Conservation (phyloP, 2,888 invertebrate genomes). For the Stenodera caucasica region DNA sequence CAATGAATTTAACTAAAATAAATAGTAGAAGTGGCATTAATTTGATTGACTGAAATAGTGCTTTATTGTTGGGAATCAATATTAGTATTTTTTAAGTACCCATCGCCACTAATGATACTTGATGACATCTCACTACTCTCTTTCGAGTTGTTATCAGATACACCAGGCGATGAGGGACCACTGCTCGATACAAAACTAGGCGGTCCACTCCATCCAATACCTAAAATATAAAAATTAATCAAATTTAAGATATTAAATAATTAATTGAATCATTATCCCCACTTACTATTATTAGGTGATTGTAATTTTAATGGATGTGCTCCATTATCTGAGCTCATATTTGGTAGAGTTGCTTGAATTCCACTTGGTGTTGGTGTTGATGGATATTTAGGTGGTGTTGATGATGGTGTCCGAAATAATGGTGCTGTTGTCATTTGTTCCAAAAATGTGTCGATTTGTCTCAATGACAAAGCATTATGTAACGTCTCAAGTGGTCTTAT, state of each 20-base stretch:
- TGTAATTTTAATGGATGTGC: slow-evolving; percentile 53
- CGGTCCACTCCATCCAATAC: slow-evolving; percentile 79
- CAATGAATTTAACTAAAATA: background rate
- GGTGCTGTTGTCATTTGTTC: slow-evolving; percentile 81
- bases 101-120: slow-evolving; percentile 66
- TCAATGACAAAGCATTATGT: slow-evolving; percentile 93
- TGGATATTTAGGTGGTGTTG: slow-evolving; percentile 69
- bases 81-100: slow-evolving; percentile 53
- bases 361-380: slow-evolving; percentile 58
- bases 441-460: slow-evolving; percentile 87
- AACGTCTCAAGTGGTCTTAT: slow-evolving; percentile 96
- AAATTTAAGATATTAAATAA: background rate
- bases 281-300: slow-evolving; percentile 60
- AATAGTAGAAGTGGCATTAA: background rate
- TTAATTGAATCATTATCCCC: slow-evolving; percentile 12
- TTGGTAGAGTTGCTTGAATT: slow-evolving; percentile 41
- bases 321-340: slow-evolving; percentile 36
- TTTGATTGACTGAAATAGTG: background rate
- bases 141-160: slow-evolving; percentile 63
- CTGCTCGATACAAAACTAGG: slow-evolving; percentile 79
- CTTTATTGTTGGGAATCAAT: slow-evolving; percentile 4
- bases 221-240: slow-evolving; percentile 37
- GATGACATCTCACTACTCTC: slow-evolving; percentile 65
- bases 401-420: slow-evolving; percentile 72
- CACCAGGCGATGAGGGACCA: slow-evolving; percentile 80